Evolutionary conservation across 2,113 vertebrate species (phyloP).

Genomic region (Cisticola juncidis): DNA sequence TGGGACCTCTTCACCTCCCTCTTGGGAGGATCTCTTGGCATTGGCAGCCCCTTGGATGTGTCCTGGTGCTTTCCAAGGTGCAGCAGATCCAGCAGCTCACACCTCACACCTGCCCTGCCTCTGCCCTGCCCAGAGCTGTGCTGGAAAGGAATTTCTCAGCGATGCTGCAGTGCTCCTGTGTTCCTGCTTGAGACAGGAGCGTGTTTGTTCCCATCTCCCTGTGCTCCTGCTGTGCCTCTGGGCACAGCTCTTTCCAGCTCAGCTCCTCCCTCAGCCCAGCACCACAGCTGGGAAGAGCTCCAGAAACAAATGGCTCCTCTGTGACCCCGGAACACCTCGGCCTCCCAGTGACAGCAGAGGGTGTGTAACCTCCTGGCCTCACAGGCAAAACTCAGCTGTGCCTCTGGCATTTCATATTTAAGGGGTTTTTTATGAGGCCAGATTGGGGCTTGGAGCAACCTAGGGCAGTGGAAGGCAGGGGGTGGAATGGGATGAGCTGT

Average conservation of each 20-base stretch:
- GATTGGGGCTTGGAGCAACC: neutral
- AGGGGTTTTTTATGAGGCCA: neutral
- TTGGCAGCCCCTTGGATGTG: neutral
- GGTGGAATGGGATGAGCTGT: neutral
- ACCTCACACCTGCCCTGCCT: neutral
- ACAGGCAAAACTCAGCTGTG: neutral
- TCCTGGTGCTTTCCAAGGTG: neutral
- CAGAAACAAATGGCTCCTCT: neutral
- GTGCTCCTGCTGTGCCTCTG: neutral
- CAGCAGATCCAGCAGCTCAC: neutral
- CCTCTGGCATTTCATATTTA: neutral
- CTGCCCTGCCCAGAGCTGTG: fast-evolving
- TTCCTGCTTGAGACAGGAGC: neutral
- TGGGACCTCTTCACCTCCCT: neutral
- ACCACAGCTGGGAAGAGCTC: neutral
- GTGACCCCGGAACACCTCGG: neutral
- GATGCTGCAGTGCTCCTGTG: neutral
- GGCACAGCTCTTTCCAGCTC: neutral
- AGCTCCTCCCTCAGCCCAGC: neutral
- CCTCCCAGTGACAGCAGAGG: neutral
- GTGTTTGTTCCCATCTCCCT: neutral
- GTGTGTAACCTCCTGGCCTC: neutral
- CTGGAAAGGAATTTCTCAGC: neutral
- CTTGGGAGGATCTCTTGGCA: too few relatives aligned
- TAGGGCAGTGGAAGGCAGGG: neutral